Evolutionary conservation across 2,888 invertebrate genomes (phyloP), one percentile per base, ranked within the genome.

Genomic region (Ischnura elegans): DNA sequence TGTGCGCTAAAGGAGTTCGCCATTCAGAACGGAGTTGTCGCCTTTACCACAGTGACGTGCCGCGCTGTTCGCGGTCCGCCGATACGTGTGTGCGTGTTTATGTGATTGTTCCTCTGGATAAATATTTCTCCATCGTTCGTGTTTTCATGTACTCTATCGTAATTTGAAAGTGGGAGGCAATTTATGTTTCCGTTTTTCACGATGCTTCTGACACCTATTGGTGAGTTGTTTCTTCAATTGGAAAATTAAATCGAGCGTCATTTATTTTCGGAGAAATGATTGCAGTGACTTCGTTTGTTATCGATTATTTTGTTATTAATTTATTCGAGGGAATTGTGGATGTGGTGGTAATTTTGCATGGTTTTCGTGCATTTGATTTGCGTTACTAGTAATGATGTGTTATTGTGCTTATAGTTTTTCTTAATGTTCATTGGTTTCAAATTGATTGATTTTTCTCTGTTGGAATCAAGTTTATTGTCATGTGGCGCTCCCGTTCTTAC

Each of bases 171-270:
- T 76, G 76, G 76, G 36, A 76, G 76, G 76, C 13, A 76, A 25
- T 25, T 6, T 55, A 43, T 42, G 61, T 16, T 21, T 19, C 25
- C n/a, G 61, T 86, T 21, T 90, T 61, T 90, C 61, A 90, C 61
- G 61, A 90, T 90, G 90, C 43, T 90, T 90, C 90, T 90, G 90
- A 90, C 61, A 61, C 61, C 61, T 90, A 90, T 61, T 61, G 90
- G 90, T 90, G 47, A 90, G 90, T 47, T 42, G 90, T 76, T 76
- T 76, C 76, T 76, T 76, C 36, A 76, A 76, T 76, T 76, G 76
- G 76, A 36, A 76, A 76, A n/a, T 13, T 36, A 76, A 76, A 76
- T 76, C 76, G 76, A 76, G 36, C 36, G 76, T 76, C 76, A 76
- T 76, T 76, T 76, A 76, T 76, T 76, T 61, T 76, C 76, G 36